These are phyloP conservation scores for Mnemiopsis leidyi DNA, from an alignment of 37 sponge, comb jelly and placozoan genomes.

Conservation along the genomic window DNA sequence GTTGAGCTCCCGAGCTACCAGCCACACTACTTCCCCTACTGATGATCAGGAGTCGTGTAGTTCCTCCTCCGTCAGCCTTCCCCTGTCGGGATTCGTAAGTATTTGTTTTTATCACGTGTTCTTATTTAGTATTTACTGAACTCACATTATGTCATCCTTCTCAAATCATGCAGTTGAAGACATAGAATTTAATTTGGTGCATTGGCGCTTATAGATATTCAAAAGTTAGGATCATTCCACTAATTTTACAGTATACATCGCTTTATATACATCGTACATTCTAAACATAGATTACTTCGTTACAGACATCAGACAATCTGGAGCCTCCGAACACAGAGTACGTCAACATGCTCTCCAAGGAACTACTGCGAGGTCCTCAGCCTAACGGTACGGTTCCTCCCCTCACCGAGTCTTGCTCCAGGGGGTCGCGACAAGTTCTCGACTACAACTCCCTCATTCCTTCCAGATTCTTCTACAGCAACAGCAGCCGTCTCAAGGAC, in stretches of 20 bases:
- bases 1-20: constrained; percentile 31
- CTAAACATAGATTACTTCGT: not conserved
- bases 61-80: constrained; percentile 36
- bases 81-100: constrained; percentile 1
- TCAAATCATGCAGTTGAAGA: too few species aligned
- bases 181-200: too few species aligned
- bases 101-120: not conserved
- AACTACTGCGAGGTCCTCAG: constrained; percentile 57
- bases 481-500: not conserved
- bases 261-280: too few species aligned
- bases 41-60: constrained; percentile 8
- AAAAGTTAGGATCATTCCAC: too few species aligned
- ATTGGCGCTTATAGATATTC: too few species aligned
- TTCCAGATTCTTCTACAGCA: constrained; percentile 32
- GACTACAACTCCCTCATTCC: constrained; percentile 33
- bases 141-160: too few species aligned
- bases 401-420: constrained; percentile 12
- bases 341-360: constrained; percentile 32
- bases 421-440: not conserved
- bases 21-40: constrained; percentile 21
- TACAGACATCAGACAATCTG: not conserved
- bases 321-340: constrained; percentile 50
- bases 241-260: too few species aligned
- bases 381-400: constrained; percentile 59
- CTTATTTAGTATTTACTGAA: not conserved